Evolutionary conservation across 2,797 vertebrate genomes (phyloP).

Genomic region (Scyliorhinus canicula): DNA sequence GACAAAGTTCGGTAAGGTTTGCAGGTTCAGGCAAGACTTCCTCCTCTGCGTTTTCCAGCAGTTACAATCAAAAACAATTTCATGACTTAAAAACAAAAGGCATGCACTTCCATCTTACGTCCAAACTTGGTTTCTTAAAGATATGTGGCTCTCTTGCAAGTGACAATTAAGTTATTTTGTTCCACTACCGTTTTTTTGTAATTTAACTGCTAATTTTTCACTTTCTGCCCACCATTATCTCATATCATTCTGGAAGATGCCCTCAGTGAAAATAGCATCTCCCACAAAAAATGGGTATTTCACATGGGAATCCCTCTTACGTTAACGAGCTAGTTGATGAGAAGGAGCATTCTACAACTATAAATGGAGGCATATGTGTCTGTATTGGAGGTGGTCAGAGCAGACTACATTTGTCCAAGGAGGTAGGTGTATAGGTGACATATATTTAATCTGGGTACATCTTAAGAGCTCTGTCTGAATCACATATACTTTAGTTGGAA

Average conservation of each 20-base stretch:
- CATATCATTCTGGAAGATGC: not conserved
- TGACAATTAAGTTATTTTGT: not conserved
- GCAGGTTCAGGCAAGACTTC: not conserved
- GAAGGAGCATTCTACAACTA: not conserved
- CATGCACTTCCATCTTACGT: not conserved
- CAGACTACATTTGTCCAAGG: not conserved
- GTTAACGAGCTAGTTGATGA: not conserved
- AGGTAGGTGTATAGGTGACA: not conserved
- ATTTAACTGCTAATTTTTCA: not conserved
- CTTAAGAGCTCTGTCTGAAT: no score
- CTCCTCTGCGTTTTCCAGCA: not conserved
- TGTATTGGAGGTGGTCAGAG: not conserved
- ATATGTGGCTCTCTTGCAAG: not conserved
- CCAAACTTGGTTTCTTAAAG: not conserved
- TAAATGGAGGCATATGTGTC: not conserved
- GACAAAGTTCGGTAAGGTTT: not conserved
- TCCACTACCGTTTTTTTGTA: not conserved
- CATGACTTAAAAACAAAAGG: not conserved
- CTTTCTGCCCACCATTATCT: not conserved
- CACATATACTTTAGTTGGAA: no score
- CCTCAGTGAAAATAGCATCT: not conserved
- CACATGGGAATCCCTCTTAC: not conserved
- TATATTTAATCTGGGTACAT: not conserved
- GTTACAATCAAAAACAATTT: not conserved
- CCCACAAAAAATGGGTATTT: not conserved